Conservation (phyloP, 2,797 vertebrate species). For the Mormyrops boulengeri region DNA sequence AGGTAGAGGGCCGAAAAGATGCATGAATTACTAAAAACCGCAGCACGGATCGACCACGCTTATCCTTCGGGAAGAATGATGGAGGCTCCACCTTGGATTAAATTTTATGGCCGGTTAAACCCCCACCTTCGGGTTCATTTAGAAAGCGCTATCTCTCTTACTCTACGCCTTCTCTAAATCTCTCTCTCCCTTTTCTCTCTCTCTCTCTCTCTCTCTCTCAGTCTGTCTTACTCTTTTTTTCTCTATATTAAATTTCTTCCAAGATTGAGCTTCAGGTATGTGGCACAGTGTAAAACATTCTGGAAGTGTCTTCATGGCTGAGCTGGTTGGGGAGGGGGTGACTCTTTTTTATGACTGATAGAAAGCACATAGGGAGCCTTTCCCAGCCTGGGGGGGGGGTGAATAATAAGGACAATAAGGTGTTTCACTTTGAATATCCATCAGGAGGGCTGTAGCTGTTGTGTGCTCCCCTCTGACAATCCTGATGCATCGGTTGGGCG, state of each 20-base stretch:
- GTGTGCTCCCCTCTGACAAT: neutral
- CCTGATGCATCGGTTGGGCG: neutral
- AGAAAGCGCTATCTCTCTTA: neutral
- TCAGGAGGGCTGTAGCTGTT: neutral
- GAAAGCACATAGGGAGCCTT: neutral
- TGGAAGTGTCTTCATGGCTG: constrained; percentile 11
- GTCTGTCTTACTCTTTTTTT: neutral
- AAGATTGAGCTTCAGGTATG: neutral
- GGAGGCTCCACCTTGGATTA: neutral
- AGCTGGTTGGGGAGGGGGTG: neutral
- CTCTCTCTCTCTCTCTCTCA: neutral
- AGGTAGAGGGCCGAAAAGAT: neutral
- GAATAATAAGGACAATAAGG: constrained; percentile 8
- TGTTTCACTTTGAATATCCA: neutral
- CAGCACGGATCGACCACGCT: neutral
- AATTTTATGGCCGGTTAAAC: constrained; percentile 20
- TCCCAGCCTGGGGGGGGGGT: neutral
- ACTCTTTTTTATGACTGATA: neutral
- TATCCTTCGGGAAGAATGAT: neutral
- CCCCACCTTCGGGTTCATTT: constrained; percentile 9
- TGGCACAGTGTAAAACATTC: constrained; percentile 6
- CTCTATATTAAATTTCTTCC: neutral
- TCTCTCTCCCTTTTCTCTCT: neutral
- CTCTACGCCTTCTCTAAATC: neutral
- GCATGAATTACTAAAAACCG: constrained; percentile 10